phyloP scores from a whole-genome alignment of 2,797 vertebrate species.

The Natrix natrix region DNA sequence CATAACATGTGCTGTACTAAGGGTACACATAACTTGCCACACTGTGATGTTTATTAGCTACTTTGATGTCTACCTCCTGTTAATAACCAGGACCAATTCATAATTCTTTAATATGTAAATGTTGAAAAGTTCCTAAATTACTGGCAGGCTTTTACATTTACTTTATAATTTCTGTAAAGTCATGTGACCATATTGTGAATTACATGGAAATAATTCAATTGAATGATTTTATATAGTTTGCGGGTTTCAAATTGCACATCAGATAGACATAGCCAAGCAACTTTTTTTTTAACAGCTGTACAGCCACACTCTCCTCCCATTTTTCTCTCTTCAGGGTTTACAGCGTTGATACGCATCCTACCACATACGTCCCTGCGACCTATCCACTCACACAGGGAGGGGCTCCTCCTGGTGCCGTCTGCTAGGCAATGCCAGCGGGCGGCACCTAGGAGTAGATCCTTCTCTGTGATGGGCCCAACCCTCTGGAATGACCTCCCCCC shows the following conservation, averaged over 20 bases:
- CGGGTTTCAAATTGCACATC: too few relatives aligned
- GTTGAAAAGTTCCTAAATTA: neutral
- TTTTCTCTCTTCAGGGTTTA: neutral
- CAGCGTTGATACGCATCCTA: too few relatives aligned
- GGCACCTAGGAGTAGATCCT: too few relatives aligned
- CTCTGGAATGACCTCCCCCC: too few relatives aligned
- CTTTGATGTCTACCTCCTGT: neutral
- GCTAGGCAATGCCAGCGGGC: too few relatives aligned
- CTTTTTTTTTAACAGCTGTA: neutral
- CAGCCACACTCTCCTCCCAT: neutral
- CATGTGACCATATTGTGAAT: neutral
- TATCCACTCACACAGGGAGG: too few relatives aligned
- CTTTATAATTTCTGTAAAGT: neutral
- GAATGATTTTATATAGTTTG: too few relatives aligned
- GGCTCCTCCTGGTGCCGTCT: too few relatives aligned
- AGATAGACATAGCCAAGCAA: neutral
- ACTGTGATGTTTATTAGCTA: neutral
- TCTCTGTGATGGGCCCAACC: too few relatives aligned
- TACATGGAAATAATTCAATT: too few relatives aligned
- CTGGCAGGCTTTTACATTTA: neutral
- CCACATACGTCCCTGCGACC: too few relatives aligned
- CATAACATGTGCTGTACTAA: too few relatives aligned
- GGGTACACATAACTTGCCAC: neutral
- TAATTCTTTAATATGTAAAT: neutral
- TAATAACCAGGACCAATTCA: neutral